These are phyloP conservation scores for Brenthis hecate DNA, from an alignment of 2,888 invertebrate species.

Conservation along the genomic window DNA sequence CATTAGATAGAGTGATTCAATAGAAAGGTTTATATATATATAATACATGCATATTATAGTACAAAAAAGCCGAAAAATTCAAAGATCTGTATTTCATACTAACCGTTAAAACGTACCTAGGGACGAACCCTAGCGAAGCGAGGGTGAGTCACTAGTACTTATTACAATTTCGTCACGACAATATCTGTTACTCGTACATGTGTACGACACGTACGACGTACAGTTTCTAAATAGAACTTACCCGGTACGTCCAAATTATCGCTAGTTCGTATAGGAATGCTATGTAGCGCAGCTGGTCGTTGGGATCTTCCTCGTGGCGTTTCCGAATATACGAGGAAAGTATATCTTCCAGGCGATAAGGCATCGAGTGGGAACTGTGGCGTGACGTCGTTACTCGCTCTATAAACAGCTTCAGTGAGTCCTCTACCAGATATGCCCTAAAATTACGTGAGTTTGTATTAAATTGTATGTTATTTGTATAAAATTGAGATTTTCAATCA, in stretches of 20 bases:
- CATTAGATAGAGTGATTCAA: too few relatives aligned
- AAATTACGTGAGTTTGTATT: conserved; percentile 14
- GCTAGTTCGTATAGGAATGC: conserved; percentile 73
- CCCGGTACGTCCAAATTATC: conserved; percentile 71
- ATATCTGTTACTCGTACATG: neutral
- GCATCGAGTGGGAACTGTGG: conserved; percentile 89
- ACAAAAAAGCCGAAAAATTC: too few relatives aligned
- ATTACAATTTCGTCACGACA: neutral
- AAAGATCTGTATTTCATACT: too few relatives aligned
- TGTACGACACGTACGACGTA: too few relatives aligned
- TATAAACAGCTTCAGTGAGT: conserved; percentile 82
- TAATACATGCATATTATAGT: too few relatives aligned
- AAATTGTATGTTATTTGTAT: neutral
- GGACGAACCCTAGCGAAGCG: too few relatives aligned
- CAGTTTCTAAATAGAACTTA: conserved; percentile 38
- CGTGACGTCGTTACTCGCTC: conserved; percentile 82
- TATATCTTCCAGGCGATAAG: conserved; percentile 89
- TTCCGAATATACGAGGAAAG: conserved; percentile 90
- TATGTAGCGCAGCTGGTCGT: conserved; percentile 86
- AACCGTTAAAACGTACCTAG: too few relatives aligned
- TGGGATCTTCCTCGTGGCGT: conserved; percentile 91
- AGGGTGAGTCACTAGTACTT: too few relatives aligned
- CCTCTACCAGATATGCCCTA: conserved; percentile 77
- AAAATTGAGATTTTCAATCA: neutral
- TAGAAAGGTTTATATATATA: too few relatives aligned